Evolutionary conservation across 2,888 invertebrate genomes (phyloP).

Genomic region (Abrostola tripartita): DNA sequence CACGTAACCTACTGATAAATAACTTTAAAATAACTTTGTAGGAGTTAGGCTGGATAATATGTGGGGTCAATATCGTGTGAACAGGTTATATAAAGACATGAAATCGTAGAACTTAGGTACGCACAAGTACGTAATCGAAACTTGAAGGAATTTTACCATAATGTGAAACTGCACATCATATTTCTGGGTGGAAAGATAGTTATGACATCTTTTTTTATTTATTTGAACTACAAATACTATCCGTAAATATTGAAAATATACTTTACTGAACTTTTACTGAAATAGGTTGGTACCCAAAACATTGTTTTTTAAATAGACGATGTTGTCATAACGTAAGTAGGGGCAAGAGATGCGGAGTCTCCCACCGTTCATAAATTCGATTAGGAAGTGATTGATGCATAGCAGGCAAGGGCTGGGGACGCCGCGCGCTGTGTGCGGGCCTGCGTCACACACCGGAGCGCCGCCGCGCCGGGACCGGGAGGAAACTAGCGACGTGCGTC

Average conservation of each 20-base stretch:
- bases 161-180: too few relatives aligned
- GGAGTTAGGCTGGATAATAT: constrained; percentile 7
- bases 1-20: constrained; percentile 16
- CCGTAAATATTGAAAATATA: too few relatives aligned
- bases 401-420: constrained; percentile 49
- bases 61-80: neutral
- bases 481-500: constrained; percentile 49
- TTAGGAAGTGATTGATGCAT: constrained; percentile 79
- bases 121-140: too few relatives aligned
- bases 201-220: too few relatives aligned
- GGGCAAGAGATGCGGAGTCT: constrained; percentile 55
- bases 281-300: neutral
- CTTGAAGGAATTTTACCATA: too few relatives aligned
- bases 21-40: constrained; percentile 26
- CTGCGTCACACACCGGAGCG: constrained; percentile 55
- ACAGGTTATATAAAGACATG: neutral
- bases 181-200: too few relatives aligned
- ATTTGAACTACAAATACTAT: too few relatives aligned
- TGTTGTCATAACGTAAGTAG: constrained; percentile 44
- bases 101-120: neutral
- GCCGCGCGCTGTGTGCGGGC: constrained; percentile 57
- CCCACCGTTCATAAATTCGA: constrained; percentile 77
- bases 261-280: too few relatives aligned
- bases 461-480: constrained; percentile 29
- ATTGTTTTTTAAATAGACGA: constrained; percentile 32